Evolutionary conservation across 2,797 vertebrate species (phyloP).

Genomic region (Uromys caudimaculatus): DNA sequence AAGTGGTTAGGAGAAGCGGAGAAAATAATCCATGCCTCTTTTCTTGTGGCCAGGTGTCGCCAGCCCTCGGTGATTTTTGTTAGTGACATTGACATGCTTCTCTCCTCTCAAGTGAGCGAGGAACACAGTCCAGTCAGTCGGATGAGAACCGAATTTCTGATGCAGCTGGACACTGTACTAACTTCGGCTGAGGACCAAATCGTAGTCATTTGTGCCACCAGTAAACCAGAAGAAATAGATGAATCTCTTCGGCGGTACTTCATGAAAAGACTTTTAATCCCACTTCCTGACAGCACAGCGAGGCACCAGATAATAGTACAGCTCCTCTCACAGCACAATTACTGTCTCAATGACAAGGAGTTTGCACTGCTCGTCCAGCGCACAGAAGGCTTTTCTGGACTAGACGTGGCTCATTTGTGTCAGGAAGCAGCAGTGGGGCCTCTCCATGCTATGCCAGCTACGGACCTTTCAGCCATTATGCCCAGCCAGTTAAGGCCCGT

Average conservation of each 20-base stretch:
- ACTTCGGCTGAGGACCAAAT: conserved; percentile 97
- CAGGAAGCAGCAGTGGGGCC: conserved; percentile 97
- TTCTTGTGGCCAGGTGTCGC: conserved; percentile 97
- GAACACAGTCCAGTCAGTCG: conserved; percentile 95
- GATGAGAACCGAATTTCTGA: conserved; percentile 97
- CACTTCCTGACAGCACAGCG: conserved; percentile 96
- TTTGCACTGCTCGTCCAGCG: conserved; percentile 97
- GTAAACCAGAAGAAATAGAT: conserved; percentile 98
- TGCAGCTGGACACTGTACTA: conserved; percentile 97
- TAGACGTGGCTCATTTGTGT: conserved; percentile 97
- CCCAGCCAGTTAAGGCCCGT: conserved; percentile 97
- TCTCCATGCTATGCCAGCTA: conserved; percentile 94
- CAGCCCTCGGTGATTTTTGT: conserved; percentile 98
- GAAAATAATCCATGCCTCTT: conserved; percentile 97
- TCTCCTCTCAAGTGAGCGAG: conserved; percentile 95
- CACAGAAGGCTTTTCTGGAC: conserved; percentile 99
- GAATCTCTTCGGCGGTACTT: conserved; percentile 99
- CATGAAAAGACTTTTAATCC: conserved; percentile 98
- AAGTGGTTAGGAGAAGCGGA: conserved; percentile 98
- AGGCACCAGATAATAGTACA: conserved; percentile 99
- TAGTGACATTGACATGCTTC: conserved; percentile 97
- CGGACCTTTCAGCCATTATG: conserved; percentile 96
- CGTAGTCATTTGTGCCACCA: conserved; percentile 98
- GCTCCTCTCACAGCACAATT: conserved; percentile 99
- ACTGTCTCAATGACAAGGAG: conserved; percentile 99